Conservation (phyloP, 2,888 invertebrate species). For the Oscheius sp. region DNA sequence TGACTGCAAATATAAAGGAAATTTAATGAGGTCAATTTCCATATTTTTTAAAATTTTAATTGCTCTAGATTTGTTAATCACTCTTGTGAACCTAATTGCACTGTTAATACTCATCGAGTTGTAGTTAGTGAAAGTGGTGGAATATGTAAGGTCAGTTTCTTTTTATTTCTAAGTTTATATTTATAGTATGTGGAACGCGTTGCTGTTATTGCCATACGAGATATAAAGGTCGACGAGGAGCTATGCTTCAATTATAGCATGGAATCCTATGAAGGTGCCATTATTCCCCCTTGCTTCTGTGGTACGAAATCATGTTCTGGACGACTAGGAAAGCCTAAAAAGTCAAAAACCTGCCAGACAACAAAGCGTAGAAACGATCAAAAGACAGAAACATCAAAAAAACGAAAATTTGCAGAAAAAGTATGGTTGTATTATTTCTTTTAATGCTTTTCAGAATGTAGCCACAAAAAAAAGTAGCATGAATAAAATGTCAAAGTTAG, state of each 20-base stretch:
- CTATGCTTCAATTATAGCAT: constrained; percentile 28
- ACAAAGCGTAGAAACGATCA: no score
- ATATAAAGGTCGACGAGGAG: constrained; percentile 28
- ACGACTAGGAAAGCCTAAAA: not conserved
- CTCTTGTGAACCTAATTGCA: constrained; percentile 31
- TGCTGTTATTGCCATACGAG: constrained; percentile 3
- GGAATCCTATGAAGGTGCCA: not conserved
- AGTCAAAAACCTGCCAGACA: no score
- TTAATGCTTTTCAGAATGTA: not conserved
- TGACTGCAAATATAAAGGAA: constrained; percentile 30
- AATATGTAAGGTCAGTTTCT: not conserved
- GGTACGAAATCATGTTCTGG: constrained; percentile 13
- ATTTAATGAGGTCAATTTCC: constrained; percentile 26
- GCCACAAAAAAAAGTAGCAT: not conserved
- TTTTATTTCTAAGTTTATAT: not conserved
- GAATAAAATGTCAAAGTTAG: no score
- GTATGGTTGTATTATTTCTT: no score
- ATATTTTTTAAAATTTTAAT: not conserved
- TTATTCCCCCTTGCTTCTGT: constrained; percentile 20
- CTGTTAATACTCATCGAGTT: not conserved
- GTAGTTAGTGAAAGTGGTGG: not conserved
- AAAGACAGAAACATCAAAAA: no score
- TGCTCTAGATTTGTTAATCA: constrained; percentile 30
- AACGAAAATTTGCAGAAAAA: no score
- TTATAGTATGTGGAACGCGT: constrained; percentile 8